Conservation (phyloP, 2,797 vertebrate species). For the Sebastes paucispinis region DNA sequence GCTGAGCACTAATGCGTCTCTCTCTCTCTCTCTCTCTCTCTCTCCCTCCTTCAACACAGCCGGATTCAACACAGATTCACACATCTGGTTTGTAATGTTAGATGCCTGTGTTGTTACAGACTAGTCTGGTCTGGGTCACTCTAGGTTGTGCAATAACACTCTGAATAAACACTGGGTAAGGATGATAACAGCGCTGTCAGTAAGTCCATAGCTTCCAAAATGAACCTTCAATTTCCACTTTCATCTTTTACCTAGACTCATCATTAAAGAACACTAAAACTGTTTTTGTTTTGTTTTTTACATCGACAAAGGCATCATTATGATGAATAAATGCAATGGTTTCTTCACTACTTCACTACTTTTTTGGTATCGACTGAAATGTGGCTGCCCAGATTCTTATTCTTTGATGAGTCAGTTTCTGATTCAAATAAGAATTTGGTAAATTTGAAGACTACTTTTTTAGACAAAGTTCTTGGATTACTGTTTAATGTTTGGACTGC, state of each 20-base stretch:
- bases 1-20: constrained; percentile 32
- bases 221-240: not conserved
- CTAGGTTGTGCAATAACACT: not conserved
- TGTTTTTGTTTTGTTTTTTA: not conserved
- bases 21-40: too few relatives aligned
- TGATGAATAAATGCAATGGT: not conserved
- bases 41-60: constrained; percentile 8
- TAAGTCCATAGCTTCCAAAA: not conserved
- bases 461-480: not conserved
- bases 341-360: not conserved
- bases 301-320: not conserved
- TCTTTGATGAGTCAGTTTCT: not conserved
- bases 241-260: not conserved
- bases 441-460: not conserved
- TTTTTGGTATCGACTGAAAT: not conserved
- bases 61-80: constrained; percentile 8
- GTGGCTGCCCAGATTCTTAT: not conserved
- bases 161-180: not conserved
- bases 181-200: not conserved
- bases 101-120: constrained; percentile 2
- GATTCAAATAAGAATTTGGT: not conserved
- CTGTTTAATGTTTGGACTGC: not conserved
- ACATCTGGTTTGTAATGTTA: constrained; percentile 7
- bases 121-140: not conserved
- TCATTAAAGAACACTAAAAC: not conserved